Percentiles rank a stretch among this genome's conserved stretches.
Evolutionary conservation across 35 echinoderm and acorn worm genomes (phyloP).

Genomic region (Anneissia japonica): DNA sequence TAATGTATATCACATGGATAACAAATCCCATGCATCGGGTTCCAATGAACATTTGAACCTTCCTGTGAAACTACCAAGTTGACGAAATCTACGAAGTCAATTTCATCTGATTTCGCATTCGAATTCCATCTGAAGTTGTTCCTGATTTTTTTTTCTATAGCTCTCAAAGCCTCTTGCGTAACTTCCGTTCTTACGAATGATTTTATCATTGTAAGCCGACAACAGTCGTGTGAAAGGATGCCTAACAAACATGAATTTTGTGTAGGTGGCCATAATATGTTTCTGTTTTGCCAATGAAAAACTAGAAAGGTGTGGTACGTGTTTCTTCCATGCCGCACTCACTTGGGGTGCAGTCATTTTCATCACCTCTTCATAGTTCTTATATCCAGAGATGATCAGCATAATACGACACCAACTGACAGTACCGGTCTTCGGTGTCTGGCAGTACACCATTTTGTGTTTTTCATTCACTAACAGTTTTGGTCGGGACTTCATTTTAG

Average conservation of each 20-base stretch:
- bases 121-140: not conserved
- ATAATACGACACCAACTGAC: slow-evolving; percentile 88
- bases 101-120: not conserved
- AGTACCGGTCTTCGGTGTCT: slow-evolving; percentile 66
- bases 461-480: slow-evolving; percentile 65
- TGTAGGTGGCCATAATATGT: slow-evolving; percentile 56
- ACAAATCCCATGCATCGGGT: slow-evolving; percentile 37
- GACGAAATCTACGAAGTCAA: not conserved
- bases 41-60: slow-evolving; percentile 35
- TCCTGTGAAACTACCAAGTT: not conserved
- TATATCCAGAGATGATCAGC: slow-evolving; percentile 44
- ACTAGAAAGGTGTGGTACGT: slow-evolving; percentile 26
- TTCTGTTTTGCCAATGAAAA: slow-evolving; percentile 26
- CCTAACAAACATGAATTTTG: slow-evolving; percentile 89
- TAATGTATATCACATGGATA: slow-evolving; percentile 79
- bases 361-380: slow-evolving; percentile 2
- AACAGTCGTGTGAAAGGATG: slow-evolving; percentile 77
- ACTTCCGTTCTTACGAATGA: slow-evolving; percentile 28
- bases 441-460: slow-evolving; percentile 82
- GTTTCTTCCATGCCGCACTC: slow-evolving; percentile 30
- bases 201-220: slow-evolving; percentile 80
- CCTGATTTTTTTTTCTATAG: not conserved
- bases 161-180: not conserved
- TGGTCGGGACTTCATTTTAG: not conserved
- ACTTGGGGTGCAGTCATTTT: slow-evolving; percentile 48